Evolutionary conservation across 2,888 invertebrate genomes (phyloP), one percentile per base, ranked within the genome.

Genomic region (Eristalis arbustorum): DNA sequence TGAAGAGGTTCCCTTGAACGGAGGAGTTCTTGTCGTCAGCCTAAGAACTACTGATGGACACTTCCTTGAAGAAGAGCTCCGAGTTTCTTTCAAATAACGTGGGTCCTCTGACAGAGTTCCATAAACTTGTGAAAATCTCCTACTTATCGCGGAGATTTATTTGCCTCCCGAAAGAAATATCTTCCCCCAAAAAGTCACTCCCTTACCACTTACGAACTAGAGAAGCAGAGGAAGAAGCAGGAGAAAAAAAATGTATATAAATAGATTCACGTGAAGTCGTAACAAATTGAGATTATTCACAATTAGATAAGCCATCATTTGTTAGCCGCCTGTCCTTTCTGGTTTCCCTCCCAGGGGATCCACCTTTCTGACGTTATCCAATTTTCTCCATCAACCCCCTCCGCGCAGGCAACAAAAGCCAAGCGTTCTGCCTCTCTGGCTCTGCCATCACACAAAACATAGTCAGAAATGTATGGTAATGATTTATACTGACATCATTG

Each of bases 261-360:
- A 75, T 75, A 75, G 59, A 67, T 61, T 42, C 22, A 31, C 40
- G 22, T 11, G 13, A 13, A 59, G 59, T 59, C 40, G 28, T 42
- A 67, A 61, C 59, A 75, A 75, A 61, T 40, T 75, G 42, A 67
- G 67, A 75, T 67, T 75, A 67, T 75, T 75, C 57, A 59, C 67
- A 67, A 59, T 75, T 61, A 67, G 75, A 67, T 67, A 67, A 75
- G 28, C 42, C 59, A 59, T 67, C 25, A 67, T 67, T 67, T 75
- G 67, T 28, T 59, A 59, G n/a, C 25, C 40, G 28, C 66, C 40
- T 59, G 66, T 74, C 37, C 59, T 56, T 34, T 49, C 18, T 18
- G 18, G 18, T 18, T n/a, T 4, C 42, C 14, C 14, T n/a, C 49
- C 49, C 49, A 6, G 18, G 49, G 49, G 49, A 49, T 18, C 49